These are phyloP conservation scores for Sebastes wilsoni DNA, from an alignment of 2,797 vertebrate species.

Conservation along the genomic window DNA sequence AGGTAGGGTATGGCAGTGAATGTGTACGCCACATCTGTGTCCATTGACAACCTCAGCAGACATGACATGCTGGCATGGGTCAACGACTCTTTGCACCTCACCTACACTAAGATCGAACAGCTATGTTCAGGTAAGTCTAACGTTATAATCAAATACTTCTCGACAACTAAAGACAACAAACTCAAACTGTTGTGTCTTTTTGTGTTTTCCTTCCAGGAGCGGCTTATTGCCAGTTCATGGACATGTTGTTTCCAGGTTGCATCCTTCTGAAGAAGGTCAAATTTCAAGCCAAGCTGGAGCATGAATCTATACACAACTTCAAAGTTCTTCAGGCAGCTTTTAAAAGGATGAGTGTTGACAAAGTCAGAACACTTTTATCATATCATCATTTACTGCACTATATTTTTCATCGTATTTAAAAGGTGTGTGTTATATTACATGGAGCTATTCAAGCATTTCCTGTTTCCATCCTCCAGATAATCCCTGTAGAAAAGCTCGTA, in stretches of 20 bases:
- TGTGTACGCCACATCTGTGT: constrained; percentile 97
- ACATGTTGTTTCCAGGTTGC: constrained; percentile 97
- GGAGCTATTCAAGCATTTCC: not conserved
- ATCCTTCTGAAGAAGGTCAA: constrained; percentile 97
- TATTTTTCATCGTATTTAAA: not conserved
- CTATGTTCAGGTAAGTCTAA: constrained; percentile 90
- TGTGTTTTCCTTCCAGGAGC: constrained; percentile 83
- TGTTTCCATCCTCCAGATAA: constrained; percentile 85
- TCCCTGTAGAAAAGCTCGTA: constrained; percentile 95
- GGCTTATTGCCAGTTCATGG: constrained; percentile 99
- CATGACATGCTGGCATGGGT: constrained; percentile 99
- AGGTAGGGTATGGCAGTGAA: constrained; percentile 95
- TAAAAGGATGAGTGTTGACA: constrained; percentile 97
- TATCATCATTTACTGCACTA: too few species aligned
- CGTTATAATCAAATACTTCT: not conserved
- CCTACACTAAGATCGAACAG: constrained; percentile 97
- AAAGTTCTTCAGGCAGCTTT: constrained; percentile 98
- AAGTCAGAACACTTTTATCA: constrained; percentile 81
- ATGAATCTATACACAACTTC: constrained; percentile 98
- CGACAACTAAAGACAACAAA: not conserved
- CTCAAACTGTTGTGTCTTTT: not conserved
- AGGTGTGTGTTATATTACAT: not conserved
- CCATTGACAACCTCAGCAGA: constrained; percentile 96
- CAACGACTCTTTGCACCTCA: constrained; percentile 96
- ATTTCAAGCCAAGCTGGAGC: constrained; percentile 98